Percentiles rank a stretch among this genome's conserved stretches.
Evolutionary conservation across 2,113 vertebrate species (phyloP).

Genomic region (Pheucticus melanocephalus): DNA sequence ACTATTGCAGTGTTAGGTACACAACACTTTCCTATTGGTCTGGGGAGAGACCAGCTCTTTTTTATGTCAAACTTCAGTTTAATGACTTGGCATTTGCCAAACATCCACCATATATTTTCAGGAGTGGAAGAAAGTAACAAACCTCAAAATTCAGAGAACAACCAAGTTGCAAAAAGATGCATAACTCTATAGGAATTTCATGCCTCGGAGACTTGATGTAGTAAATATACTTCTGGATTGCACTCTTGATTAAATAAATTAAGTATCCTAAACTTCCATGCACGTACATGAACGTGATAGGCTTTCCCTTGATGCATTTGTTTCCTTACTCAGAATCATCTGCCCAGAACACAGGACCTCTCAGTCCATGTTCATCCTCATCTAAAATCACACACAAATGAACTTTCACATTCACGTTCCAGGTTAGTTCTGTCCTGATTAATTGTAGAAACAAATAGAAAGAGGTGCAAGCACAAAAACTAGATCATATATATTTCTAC

Average conservation of each 20-base stretch:
- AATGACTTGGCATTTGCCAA: not conserved
- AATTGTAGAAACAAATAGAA: not conserved
- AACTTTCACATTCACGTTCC: not conserved
- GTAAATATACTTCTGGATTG: not conserved
- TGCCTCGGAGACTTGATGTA: fast-evolving
- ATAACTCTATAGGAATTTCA: not conserved
- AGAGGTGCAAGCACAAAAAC: not conserved
- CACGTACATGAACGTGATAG: not conserved
- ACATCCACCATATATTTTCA: not conserved
- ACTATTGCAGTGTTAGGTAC: not conserved
- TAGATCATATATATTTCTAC: fast-evolving
- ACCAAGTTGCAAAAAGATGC: fast-evolving
- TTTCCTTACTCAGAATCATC: not conserved
- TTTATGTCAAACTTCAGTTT: not conserved
- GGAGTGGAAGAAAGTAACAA: not conserved
- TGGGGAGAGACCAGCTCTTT: not conserved
- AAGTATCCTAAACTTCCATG: not conserved
- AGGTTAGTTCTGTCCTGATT: not conserved
- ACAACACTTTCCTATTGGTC: not conserved
- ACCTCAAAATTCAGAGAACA: not conserved
- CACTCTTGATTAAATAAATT: not conserved
- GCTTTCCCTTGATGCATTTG: not conserved
- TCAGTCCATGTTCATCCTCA: not conserved
- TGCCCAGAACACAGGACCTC: not conserved
- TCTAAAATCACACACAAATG: not conserved